Evolutionary conservation across 2,113 vertebrate species (phyloP), one percentile per base, ranked within the genome.

Genomic region (Phalacrocorax carbo): DNA sequence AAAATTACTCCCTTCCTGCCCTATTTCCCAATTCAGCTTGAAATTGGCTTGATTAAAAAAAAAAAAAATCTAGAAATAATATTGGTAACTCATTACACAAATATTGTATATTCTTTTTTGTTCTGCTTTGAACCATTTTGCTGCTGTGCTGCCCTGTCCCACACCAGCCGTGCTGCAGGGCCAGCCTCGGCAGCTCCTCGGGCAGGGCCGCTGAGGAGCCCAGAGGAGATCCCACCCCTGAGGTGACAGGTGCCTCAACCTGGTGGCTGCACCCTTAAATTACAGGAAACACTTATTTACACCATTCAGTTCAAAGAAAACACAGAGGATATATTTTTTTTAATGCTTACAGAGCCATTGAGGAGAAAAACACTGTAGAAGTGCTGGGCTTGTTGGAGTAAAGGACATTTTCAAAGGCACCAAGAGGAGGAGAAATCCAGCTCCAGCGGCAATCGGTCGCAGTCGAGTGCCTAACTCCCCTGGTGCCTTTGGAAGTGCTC

Each of bases 91-190:
- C 97, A 93, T 96, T 94, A 84, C 75, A 90, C 98, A 96, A 98
- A 94, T 97, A 98, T 92, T 97, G 96, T 96, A 95, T 97, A 98
- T 98, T 98, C 96, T 98, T 98, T 82, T 98, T 97, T 77, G 76
- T 96, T 83, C 40, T 96, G 58, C 98, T 97, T 95, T 97, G 95
- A 98, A 99, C 99, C 98, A 97, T 99, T 99, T 99, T 99, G 99
- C 99, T 99, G 98, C 98, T 99, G 98, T 98, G 88, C 93, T 94
- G 80, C 83, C 90, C 95, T 34, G 73, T 89, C 73, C 42, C 72
- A 69, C 46, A 12, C 66, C 61, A 93, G 72, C 88, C 58, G 4
- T 70, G 93, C 68, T 11, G 5, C 25, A 18, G 48, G 58, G 27
- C 68, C 54, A 3, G 55, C 52, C 71, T 58, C 48, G 7, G 66